Evolutionary conservation across 2,888 invertebrate genomes (phyloP), one percentile per base, ranked within the genome.

Genomic region (Lithophane socia): DNA sequence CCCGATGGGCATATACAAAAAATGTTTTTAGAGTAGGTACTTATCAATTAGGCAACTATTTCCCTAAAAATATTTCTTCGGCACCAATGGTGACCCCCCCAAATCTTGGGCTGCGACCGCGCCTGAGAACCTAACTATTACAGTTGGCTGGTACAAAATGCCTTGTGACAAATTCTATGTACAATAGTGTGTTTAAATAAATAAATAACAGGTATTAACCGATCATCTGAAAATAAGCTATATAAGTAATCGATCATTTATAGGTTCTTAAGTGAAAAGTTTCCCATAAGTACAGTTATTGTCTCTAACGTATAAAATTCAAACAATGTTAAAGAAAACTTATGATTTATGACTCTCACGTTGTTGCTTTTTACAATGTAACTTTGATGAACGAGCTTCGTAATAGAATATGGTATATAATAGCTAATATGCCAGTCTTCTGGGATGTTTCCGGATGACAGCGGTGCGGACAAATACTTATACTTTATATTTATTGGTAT

Each of bases 291-390:
- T 49, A 1, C 16, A 37, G 65, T 65, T n/a, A n/a, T 74, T 0
- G 49, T 44, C 13, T 60, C 0, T 37, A 29, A 44, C 24, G 5
- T 56, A 21, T 66, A 44, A 63, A 70, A 70, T 58, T 65, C 13
- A 5, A 56, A 75, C 3, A 37, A 29, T 42, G 2, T 24, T 37
- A 18, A 58, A 75, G 44, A 42, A 16, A 52, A 42, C 52, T 60
- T 69, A 18, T 72, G 72, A 75, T 75, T 78, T 73, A 73, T 58
- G 56, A 63, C 44, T 29, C 60, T 37, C 61, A 29, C 37, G 37
- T 52, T 24, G 65, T 47, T 64, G 68, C 13, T 60, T 58, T 73
- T 70, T 66, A 75, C 56, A 78, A 65, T 58, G 44, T 66, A 54
- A 73, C 61, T 72, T 63, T 16, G 49, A 56, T 66, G 29, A 52